Percentiles rank a stretch among this genome's conserved stretches.
These are phyloP conservation scores for Amphiura filiformis DNA, from an alignment of 35 echinoderm and acorn worm genomes.

Conservation along the genomic window DNA sequence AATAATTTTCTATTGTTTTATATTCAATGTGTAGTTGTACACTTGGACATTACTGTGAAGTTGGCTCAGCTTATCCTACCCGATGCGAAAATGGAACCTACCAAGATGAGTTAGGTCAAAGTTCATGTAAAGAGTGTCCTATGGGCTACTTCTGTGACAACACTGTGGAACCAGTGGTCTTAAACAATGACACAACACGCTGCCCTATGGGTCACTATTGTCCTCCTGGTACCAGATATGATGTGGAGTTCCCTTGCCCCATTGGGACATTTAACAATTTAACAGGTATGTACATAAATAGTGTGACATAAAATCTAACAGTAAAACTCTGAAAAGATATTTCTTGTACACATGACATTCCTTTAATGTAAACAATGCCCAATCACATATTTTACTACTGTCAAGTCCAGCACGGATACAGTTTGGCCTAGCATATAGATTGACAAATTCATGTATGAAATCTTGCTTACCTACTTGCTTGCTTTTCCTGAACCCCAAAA, in stretches of 20 bases:
- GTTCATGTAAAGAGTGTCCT: conserved; percentile 85
- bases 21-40: conserved; percentile 36
- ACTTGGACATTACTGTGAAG: conserved; percentile 75
- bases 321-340: no score
- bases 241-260: conserved; percentile 74
- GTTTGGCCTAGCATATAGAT: no score
- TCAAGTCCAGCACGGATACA: no score
- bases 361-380: no score
- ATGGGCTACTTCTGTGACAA: conserved; percentile 97
- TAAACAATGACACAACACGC: conserved; percentile 78
- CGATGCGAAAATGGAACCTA: conserved; percentile 97
- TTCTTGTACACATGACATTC: no score
- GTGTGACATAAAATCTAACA: no score
- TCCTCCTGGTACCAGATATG: conserved; percentile 67
- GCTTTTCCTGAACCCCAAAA: no score
- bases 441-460: no score
- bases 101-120: conserved; percentile 82
- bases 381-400: no score
- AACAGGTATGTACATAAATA: conserved; percentile 58
- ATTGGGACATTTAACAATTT: conserved; percentile 86
- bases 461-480: no score
- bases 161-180: conserved; percentile 70
- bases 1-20: background rate
- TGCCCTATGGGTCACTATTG: conserved; percentile 93
- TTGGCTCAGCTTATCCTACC: conserved; percentile 72